phyloP scores from a whole-genome alignment of 2,797 vertebrate genomes.

The Sebastes hubbsi region DNA sequence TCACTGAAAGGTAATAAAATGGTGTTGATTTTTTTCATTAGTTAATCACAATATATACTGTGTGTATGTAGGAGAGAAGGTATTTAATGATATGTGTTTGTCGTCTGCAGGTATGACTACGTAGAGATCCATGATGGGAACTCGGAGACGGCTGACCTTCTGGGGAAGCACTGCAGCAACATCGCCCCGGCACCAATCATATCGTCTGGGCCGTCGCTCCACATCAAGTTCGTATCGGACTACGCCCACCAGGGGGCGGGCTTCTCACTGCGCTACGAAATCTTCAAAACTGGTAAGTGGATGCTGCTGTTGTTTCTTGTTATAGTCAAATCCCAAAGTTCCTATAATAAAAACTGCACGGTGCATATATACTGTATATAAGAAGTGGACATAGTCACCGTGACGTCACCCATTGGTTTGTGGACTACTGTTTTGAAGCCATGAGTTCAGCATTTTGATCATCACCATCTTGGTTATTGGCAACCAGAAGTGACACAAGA shows the following conservation, averaged over 20 bases:
- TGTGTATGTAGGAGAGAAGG: neutral
- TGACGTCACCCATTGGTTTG: too few species aligned
- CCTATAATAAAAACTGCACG: neutral
- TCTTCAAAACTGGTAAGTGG: conserved; percentile 92
- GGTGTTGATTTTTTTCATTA: neutral
- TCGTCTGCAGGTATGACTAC: conserved; percentile 90
- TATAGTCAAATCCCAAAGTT: neutral
- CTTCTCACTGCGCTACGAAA: conserved; percentile 98
- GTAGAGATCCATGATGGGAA: conserved; percentile 97
- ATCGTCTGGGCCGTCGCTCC: conserved; percentile 93
- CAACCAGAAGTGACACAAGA: too few species aligned
- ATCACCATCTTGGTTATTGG: too few species aligned
- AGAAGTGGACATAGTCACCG: too few species aligned
- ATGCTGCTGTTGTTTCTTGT: neutral
- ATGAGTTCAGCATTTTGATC: too few species aligned
- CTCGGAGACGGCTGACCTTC: conserved; percentile 88
- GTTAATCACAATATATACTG: neutral
- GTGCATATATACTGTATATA: too few species aligned
- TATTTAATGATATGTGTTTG: neutral
- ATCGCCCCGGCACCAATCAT: conserved; percentile 96
- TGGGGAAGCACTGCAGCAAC: conserved; percentile 97
- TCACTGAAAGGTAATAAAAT: neutral
- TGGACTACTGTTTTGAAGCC: too few species aligned
- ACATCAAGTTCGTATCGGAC: conserved; percentile 96
- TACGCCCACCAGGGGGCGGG: conserved; percentile 96